Percentiles rank a stretch among this genome's conserved stretches.
These are phyloP conservation scores for Monochamus saltuarius DNA, from an alignment of 1,140 invertebrate species.

Conservation along the genomic window DNA sequence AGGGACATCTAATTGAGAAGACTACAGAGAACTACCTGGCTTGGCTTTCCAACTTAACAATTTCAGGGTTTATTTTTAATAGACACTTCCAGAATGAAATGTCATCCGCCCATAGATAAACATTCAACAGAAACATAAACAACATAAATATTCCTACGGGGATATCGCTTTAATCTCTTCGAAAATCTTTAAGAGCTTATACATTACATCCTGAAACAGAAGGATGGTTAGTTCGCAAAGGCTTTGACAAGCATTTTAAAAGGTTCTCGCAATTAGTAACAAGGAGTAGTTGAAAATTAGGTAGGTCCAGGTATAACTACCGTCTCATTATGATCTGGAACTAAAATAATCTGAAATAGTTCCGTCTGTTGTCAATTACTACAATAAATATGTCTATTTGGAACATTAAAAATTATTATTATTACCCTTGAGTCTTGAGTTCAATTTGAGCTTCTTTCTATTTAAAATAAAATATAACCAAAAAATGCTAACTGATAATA, in stretches of 20 bases:
- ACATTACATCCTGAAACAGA: slow-evolving; percentile 12
- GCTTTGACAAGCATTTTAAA: slow-evolving; percentile 23
- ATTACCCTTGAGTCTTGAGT: too few species aligned
- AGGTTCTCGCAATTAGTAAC: slow-evolving; percentile 24
- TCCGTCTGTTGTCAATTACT: too few species aligned
- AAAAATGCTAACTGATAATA: too few species aligned
- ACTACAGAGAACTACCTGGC: slow-evolving; percentile 14
- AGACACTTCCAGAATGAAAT: slow-evolving; percentile 11
- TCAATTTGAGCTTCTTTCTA: too few species aligned
- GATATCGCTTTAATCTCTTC: slow-evolving; percentile 10
- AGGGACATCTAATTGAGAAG: slow-evolving; percentile 10
- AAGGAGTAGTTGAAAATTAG: too few species aligned
- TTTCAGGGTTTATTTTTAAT: slow-evolving; percentile 14
- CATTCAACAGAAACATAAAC: neutral
- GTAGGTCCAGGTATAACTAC: too few species aligned
- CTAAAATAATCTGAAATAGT: too few species aligned
- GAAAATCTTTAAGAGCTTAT: slow-evolving; percentile 1
- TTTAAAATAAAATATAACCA: too few species aligned
- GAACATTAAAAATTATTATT: too few species aligned
- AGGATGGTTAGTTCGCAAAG: slow-evolving; percentile 9
- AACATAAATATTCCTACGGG: slow-evolving; percentile 5
- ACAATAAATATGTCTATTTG: too few species aligned
- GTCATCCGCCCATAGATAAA: slow-evolving; percentile 12
- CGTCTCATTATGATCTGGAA: too few species aligned
- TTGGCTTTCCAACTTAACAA: neutral